Evolutionary conservation across 1,140 invertebrate genomes (phyloP), one percentile per base, ranked within the genome.

Genomic region (Dreissena polymorpha): DNA sequence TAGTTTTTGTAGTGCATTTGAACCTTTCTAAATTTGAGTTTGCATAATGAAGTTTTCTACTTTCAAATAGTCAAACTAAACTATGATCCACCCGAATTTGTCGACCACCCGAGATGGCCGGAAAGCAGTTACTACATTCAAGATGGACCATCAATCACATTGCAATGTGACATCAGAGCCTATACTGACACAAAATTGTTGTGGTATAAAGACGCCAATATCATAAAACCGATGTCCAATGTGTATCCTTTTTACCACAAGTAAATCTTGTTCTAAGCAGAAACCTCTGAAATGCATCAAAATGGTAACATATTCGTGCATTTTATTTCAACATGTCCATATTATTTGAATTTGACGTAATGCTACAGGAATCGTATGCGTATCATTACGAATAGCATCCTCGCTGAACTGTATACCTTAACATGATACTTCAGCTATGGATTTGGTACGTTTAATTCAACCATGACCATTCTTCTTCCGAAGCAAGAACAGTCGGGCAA

Each of bases 101-200:
- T n/a, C n/a, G n/a, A n/a, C n/a, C n/a, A n/a, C 3, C 68, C 78
- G 3, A 81, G 0, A 8, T 81, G 78, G 76, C 76, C 76, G 10
- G 51, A 70, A n/a, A 53, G 51, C 16, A 69, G 21, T 21, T 79
- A 79, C 18, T 79, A 79, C 63, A 67, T 69, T 21, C 21, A 79
- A 60, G 76, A 79, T 60, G 76, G 76, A 7, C 76, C 76, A 5
- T 2, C 65, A 3, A 79, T 79, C 0, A 8, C 21, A 21, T 18
- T 79, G 21, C 23, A 69, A 1, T 79, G 76, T 60, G 21, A 12
- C 27, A 12, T 79, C 2, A 21, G 23, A 1, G 21, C 65, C 57
- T 10, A 18, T 51, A 21, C 21, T 13, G 68, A 27, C 16, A 12
- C 21, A 21, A 69, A 23, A 10, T 16, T 79, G 39, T 0, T 60